Conservation (phyloP, 92 coral and sea anemone genomes). For the Palythoa heliodiscus region DNA sequence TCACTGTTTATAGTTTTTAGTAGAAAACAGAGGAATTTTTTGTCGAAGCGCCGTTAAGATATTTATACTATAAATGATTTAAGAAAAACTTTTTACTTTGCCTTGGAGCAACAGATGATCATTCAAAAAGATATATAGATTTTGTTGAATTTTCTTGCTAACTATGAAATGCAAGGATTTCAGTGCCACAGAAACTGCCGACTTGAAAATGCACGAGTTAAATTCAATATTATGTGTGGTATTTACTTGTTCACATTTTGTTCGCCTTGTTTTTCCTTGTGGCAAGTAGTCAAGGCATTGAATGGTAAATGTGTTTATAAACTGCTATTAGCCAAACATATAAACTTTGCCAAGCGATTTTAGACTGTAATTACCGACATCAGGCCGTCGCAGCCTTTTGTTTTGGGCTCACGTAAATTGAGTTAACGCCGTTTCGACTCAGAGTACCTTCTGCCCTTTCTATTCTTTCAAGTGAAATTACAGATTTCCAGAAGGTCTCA, state of each 20-base stretch:
- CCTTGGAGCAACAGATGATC: background rate
- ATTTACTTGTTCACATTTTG: background rate
- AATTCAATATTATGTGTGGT: background rate
- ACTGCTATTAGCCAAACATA: constrained; percentile 26
- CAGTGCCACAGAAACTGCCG: background rate
- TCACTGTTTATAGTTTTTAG: background rate
- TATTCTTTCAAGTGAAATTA: constrained; percentile 37
- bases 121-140: background rate
- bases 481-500: constrained; percentile 38
- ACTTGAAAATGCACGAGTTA: background rate
- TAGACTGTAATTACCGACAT: constrained; percentile 15
- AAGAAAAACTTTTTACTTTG: background rate
- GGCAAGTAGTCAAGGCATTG: background rate
- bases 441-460: constrained; percentile 17
- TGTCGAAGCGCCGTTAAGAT: background rate
- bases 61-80: background rate
- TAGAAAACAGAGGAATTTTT: background rate
- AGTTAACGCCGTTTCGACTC: constrained; percentile 31
- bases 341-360: constrained; percentile 18
- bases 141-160: background rate
- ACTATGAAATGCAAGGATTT: background rate
- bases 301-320: constrained; percentile 21
- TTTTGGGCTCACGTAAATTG: constrained; percentile 2
- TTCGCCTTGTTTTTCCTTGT: background rate
- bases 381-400: background rate